phyloP scores from a whole-genome alignment of 2,888 invertebrate species.

The Agrochola litura region DNA sequence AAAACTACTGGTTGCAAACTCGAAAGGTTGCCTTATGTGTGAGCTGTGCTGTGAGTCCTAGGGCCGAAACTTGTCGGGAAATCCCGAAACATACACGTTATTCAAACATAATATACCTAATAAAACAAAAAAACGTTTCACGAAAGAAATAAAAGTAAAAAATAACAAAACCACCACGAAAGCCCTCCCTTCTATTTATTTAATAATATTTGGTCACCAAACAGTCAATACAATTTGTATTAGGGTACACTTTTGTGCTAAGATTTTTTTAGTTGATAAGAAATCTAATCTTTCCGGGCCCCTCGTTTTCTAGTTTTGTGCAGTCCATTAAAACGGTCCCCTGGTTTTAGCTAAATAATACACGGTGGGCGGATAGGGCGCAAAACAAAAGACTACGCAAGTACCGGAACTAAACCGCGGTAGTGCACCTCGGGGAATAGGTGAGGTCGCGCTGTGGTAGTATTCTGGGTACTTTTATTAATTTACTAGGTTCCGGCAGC shows the following conservation, averaged over 20 bases:
- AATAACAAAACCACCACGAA: conserved; percentile 44
- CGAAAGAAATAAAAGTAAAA: conserved; percentile 18
- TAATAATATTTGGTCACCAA: conserved; percentile 62
- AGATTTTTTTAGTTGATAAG: conserved; percentile 86
- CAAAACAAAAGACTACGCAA: conserved; percentile 83
- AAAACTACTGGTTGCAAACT: neutral
- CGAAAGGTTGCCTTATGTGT: neutral
- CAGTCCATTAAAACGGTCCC: conserved; percentile 87
- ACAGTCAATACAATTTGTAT: conserved; percentile 73
- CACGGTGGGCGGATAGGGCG: conserved; percentile 80
- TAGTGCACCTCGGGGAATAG: conserved; percentile 85
- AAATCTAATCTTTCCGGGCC: conserved; percentile 87
- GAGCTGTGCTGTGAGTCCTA: neutral
- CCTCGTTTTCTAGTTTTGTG: conserved; percentile 79
- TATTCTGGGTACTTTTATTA: conserved; percentile 30
- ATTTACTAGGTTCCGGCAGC: neutral
- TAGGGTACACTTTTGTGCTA: conserved; percentile 69
- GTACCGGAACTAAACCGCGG: conserved; percentile 88
- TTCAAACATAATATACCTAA: too few species aligned
- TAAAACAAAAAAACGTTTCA: neutral
- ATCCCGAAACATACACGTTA: neutral
- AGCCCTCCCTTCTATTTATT: conserved; percentile 61
- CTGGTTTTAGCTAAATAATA: conserved; percentile 89
- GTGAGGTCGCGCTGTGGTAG: conserved; percentile 75
- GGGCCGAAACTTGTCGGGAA: neutral